Evolutionary conservation across 2,888 invertebrate genomes (phyloP).

Genomic region (Lasioglossum villosulum): DNA sequence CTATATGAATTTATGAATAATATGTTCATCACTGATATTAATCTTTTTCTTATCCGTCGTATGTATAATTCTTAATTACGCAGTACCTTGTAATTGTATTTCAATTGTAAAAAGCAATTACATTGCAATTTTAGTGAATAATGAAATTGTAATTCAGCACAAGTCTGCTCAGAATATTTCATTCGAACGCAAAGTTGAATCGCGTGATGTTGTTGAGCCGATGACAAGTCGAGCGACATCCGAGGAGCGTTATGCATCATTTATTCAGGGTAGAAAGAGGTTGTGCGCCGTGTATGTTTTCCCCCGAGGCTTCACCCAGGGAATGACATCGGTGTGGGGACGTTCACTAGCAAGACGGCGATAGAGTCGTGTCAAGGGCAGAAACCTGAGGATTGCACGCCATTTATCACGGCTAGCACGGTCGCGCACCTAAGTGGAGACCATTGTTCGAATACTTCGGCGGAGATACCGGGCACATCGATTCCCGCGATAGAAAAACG

Average conservation of each 20-base stretch:
- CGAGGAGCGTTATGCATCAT: conserved; percentile 35
- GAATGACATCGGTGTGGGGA: conserved; percentile 41
- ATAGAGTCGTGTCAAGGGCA: conserved; percentile 67
- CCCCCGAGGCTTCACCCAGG: conserved; percentile 34
- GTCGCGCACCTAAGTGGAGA: conserved; percentile 39
- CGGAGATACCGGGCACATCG: conserved; percentile 22
- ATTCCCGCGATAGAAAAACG: neutral
- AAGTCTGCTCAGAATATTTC: too few species aligned
- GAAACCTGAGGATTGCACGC: conserved; percentile 55
- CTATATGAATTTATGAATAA: too few species aligned
- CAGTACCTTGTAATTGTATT: too few species aligned
- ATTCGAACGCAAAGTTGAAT: too few species aligned
- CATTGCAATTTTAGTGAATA: too few species aligned
- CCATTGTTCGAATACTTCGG: conserved; percentile 48
- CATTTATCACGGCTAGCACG: conserved; percentile 50
- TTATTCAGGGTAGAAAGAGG: conserved; percentile 55
- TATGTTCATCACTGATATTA: too few species aligned
- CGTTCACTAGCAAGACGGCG: conserved; percentile 29
- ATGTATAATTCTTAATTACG: too few species aligned
- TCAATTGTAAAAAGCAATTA: too few species aligned
- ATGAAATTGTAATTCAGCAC: too few species aligned
- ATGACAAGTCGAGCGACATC: neutral
- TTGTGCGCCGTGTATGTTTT: conserved; percentile 62
- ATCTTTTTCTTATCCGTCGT: too few species aligned
- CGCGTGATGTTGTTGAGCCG: too few species aligned